A percentile compares a stretch with the other conserved stretches of the same genome.
These are phyloP conservation scores for Drosophila nasuta DNA, from an alignment of 1,140 invertebrate genomes.

Conservation along the genomic window DNA sequence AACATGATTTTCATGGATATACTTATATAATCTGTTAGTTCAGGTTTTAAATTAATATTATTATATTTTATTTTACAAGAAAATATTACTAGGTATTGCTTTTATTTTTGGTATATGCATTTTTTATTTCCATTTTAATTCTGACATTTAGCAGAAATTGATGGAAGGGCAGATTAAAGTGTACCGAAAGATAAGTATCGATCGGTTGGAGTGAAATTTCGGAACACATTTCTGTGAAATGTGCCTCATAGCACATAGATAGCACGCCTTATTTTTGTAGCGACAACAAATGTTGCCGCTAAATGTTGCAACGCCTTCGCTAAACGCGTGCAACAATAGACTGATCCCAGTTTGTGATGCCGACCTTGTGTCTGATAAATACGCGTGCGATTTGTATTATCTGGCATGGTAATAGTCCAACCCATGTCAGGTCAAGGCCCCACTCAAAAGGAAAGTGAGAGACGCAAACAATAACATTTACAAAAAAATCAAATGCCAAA, in stretches of 20 bases:
- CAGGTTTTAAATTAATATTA: too few relatives aligned
- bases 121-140: too few relatives aligned
- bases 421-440: conserved; percentile 46
- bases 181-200: conserved; percentile 6
- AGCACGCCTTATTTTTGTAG: conserved; percentile 38
- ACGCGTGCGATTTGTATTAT: conserved; percentile 77
- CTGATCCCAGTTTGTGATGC: conserved; percentile 20
- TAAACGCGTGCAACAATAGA: conserved; percentile 52
- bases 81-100: too few relatives aligned
- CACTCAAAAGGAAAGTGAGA: conserved; percentile 63
- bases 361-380: conserved; percentile 70
- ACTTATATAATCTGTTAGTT: too few relatives aligned
- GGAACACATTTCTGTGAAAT: conserved; percentile 32
- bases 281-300: conserved; percentile 52
- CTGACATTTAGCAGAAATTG: neutral
- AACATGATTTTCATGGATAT: too few relatives aligned
- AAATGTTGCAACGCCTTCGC: conserved; percentile 64
- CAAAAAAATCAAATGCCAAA: conserved; percentile 73
- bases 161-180: neutral
- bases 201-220: conserved; percentile 9
- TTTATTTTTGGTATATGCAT: neutral
- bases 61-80: too few relatives aligned
- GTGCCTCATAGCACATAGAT: conserved; percentile 12
- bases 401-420: conserved; percentile 45
- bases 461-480: conserved; percentile 18